A percentile compares a stretch with the other conserved stretches of the same genome.
phyloP scores from a whole-genome alignment of 2,113 vertebrate genomes.

The Ornithorhynchus anatinus region DNA sequence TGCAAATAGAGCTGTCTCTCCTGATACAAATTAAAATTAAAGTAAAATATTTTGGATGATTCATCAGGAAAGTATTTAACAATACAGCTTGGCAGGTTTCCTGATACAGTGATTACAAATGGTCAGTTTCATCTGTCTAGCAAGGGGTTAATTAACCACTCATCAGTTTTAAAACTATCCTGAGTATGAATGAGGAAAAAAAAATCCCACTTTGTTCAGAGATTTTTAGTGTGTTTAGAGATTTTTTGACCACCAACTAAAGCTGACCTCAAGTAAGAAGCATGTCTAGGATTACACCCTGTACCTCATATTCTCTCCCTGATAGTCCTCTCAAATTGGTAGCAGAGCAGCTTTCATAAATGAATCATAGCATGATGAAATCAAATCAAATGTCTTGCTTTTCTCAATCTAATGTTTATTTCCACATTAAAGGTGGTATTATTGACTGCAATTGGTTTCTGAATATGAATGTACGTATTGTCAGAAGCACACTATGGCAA shows the following conservation, averaged over 20 bases:
- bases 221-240: neutral
- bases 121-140: conserved; percentile 21
- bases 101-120: conserved; percentile 16
- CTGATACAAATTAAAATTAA: conserved; percentile 30
- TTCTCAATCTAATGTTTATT: conserved; percentile 2
- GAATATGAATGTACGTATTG: neutral
- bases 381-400: neutral
- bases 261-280: neutral
- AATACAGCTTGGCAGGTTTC: conserved; percentile 26
- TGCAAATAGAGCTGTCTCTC: conserved; percentile 27
- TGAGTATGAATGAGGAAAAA: conserved; percentile 20
- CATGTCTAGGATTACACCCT: neutral
- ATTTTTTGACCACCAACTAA: neutral
- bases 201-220: neutral
- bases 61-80: conserved; percentile 17
- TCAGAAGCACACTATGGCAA: neutral
- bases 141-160: neutral
- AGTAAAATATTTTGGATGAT: conserved; percentile 40
- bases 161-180: conserved; percentile 19
- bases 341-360: neutral
- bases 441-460: neutral
- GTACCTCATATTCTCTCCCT: neutral
- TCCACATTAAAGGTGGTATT: conserved; percentile 2
- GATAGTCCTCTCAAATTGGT: neutral
- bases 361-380: neutral